Evolutionary conservation across 2,113 vertebrate genomes (phyloP), one percentile per base, ranked within the genome.

Genomic region (Lucifuga dentata): DNA sequence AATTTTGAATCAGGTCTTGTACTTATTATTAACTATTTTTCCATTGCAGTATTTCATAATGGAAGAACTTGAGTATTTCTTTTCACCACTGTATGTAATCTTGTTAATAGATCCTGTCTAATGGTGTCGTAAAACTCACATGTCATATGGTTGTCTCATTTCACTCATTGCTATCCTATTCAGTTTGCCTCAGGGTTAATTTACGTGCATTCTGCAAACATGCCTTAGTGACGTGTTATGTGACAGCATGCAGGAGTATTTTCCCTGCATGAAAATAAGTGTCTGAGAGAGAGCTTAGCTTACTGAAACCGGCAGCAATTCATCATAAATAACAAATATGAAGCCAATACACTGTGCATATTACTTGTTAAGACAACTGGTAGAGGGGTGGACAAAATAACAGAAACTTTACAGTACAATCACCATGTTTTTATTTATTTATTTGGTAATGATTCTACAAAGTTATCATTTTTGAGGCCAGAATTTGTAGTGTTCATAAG

Each of bases 151-250:
- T 5, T 7, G 26, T 7, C 26, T n/a, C 3, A 7, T 29, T 29
- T 29, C 26, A 7, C 26, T 29, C 26, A 40, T 49, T 20, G 13
- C 73, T 50, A 20, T 53, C 32, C n/a, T 24, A n/a, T 36, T 35
- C 3, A 10, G 43, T 63, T 68, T 56, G 65, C 67, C 21, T 55
- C n/a, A 2, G 39, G 57, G 35, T 70, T 44, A 3, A 49, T 59
- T 48, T 44, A 50, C 52, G 24, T 53, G 8, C 33, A 57, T 38
- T 69, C 5, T 11, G 11, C 17, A 6, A 59, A 52, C 38, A 40
- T 58, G 44, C 35, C 32, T 10, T 7, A 68, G 55, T 70, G n/a
- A 40, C 1, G 8, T 62, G 40, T 56, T 24, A 6, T 10, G 16
- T 44, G 4, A 7, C 29, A 33, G 33, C 2, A 5, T 38, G 13